A percentile compares a stretch with the other conserved stretches of the same genome.
phyloP scores from a whole-genome alignment of 2,888 invertebrate species.

The Xestia rhomboidea region DNA sequence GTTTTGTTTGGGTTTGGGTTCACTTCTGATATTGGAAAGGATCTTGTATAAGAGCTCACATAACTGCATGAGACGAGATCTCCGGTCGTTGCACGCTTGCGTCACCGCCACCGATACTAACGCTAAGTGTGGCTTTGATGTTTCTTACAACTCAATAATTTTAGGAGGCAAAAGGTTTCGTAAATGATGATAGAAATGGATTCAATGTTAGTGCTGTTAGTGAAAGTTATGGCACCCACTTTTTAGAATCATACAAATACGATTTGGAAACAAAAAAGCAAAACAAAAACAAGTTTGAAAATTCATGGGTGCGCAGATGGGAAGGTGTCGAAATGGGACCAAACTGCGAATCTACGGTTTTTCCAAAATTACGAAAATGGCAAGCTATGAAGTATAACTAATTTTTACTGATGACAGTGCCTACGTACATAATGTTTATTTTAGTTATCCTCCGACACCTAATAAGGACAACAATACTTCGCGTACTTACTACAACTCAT shows the following conservation, averaged over 20 bases:
- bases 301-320: too few relatives aligned
- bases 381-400: background rate
- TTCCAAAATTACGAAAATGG: background rate
- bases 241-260: background rate
- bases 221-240: slow-evolving; percentile 2
- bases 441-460: background rate
- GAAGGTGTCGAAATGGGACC: too few relatives aligned
- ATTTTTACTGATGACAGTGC: background rate
- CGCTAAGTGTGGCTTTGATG: slow-evolving; percentile 12
- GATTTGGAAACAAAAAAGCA: background rate
- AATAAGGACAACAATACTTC: background rate
- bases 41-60: slow-evolving; percentile 73
- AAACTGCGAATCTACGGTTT: too few relatives aligned
- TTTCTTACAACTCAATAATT: slow-evolving; percentile 20
- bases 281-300: background rate
- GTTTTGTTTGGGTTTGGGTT: slow-evolving; percentile 63
- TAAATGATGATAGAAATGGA: slow-evolving; percentile 8
- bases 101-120: slow-evolving; percentile 24
- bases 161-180: background rate
- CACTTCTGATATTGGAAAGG: slow-evolving; percentile 67
- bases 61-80: slow-evolving; percentile 65
- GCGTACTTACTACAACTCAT: background rate
- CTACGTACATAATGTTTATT: background rate
- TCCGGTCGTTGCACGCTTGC: slow-evolving; percentile 54
- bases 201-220: background rate